phyloP scores from a whole-genome alignment of 2,113 vertebrate genomes.

The Cephalopterus ornatus region DNA sequence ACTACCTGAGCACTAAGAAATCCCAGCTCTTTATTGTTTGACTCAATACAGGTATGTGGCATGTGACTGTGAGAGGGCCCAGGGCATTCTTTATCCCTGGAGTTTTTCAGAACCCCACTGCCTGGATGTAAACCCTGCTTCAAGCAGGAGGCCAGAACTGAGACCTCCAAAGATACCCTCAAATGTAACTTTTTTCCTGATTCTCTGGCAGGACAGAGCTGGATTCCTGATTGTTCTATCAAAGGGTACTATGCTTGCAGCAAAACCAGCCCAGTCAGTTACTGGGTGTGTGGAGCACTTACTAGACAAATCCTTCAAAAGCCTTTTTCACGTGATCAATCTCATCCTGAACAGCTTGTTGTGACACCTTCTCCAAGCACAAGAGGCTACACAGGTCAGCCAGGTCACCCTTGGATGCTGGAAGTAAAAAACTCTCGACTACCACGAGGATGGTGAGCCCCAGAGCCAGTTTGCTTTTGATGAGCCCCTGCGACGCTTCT shows the following conservation, averaged over 20 bases:
- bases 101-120: background rate
- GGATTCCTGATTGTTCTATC: background rate
- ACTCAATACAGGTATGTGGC: no score
- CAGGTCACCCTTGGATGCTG: rapidly evolving
- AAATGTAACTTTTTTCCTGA: background rate
- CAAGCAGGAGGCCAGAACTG: background rate
- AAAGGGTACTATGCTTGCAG: background rate
- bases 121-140: background rate
- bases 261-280: background rate
- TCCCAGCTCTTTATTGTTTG: no score
- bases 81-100: background rate
- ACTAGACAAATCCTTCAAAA: background rate
- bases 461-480: slow-evolving; percentile 33
- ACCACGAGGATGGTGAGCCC: slow-evolving; percentile 31
- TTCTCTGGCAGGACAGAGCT: background rate
- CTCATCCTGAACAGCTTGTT: background rate
- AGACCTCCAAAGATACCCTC: background rate
- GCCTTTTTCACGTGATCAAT: background rate
- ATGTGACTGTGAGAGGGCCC: no score
- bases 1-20: background rate
- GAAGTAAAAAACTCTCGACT: rapidly evolving
- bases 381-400: slow-evolving; percentile 37
- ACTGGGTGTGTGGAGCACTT: background rate
- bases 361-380: background rate
- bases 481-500: background rate